These are phyloP conservation scores for Gryllus longicercus DNA, from an alignment of 2,888 invertebrate genomes.

Conservation along the genomic window DNA sequence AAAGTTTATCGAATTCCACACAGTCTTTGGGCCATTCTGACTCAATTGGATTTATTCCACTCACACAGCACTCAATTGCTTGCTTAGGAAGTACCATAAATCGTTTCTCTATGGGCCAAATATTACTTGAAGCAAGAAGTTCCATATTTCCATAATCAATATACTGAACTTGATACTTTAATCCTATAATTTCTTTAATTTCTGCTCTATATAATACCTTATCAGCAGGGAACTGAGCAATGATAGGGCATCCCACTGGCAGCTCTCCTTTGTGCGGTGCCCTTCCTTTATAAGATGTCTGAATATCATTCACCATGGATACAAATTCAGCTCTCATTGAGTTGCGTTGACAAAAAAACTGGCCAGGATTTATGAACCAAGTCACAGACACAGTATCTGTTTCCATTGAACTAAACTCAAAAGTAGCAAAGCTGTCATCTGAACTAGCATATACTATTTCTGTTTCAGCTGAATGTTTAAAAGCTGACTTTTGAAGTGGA, in stretches of 20 bases:
- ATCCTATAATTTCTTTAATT: constrained; percentile 46
- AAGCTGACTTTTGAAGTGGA: not conserved
- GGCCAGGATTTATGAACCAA: constrained; percentile 72
- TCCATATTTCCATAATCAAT: constrained; percentile 74
- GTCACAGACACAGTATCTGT: constrained; percentile 61
- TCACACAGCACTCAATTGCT: constrained; percentile 65
- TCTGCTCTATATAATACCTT: constrained; percentile 68
- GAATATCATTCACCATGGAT: constrained; percentile 68
- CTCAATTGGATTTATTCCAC: constrained; percentile 55
- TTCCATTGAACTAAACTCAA: constrained; percentile 52
- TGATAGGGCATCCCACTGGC: constrained; percentile 60
- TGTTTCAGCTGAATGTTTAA: not conserved
- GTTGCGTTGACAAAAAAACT: constrained; percentile 64
- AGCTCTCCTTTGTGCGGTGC: constrained; percentile 44
- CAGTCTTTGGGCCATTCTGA: constrained; percentile 56
- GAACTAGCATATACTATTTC: constrained; percentile 48
- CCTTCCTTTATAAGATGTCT: constrained; percentile 56
- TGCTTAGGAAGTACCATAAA: constrained; percentile 65
- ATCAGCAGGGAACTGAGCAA: constrained; percentile 69
- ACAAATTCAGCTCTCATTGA: constrained; percentile 55
- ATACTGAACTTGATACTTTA: constrained; percentile 64
- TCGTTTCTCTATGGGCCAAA: constrained; percentile 66
- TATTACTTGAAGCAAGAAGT: constrained; percentile 58
- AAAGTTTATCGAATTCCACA: constrained; percentile 56
- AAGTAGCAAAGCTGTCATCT: constrained; percentile 52